Conservation (phyloP, 1,140 invertebrate species). For the Procambarus virginalis region DNA sequence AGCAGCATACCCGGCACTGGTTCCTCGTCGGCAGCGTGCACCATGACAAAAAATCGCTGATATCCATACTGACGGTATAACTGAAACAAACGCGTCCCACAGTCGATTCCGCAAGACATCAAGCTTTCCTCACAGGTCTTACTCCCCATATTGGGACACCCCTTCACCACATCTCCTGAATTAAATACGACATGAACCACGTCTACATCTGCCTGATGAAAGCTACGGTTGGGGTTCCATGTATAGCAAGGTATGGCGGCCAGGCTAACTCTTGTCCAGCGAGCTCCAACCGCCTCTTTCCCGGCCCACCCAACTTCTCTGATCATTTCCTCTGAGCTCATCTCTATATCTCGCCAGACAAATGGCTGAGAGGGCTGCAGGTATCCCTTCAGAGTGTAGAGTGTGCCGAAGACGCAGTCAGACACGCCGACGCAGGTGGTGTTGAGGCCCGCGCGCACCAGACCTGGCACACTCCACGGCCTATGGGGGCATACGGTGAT, state of each 20-base stretch:
- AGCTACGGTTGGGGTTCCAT: background rate
- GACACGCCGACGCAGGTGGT: background rate
- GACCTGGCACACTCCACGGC: background rate
- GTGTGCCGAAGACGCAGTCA: background rate
- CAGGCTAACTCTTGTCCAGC: background rate
- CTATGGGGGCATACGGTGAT: background rate
- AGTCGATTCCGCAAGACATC: background rate
- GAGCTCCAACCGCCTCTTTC: background rate
- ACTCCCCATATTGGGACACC: background rate
- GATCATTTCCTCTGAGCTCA: background rate
- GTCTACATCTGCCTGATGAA: background rate
- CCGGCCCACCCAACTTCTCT: background rate
- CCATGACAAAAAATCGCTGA: slow-evolving; percentile 1
- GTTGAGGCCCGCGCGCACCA: slow-evolving; percentile 3
- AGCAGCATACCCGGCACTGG: slow-evolving; percentile 15
- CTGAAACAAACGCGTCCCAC: background rate
- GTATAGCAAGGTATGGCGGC: slow-evolving; percentile 9
- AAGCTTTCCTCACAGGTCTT: background rate
- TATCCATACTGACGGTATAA: background rate
- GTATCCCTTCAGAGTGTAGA: slow-evolving; percentile 11
- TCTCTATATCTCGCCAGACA: slow-evolving; percentile 3
- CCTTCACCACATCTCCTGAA: background rate
- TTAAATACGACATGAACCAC: background rate
- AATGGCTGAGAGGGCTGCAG: background rate
- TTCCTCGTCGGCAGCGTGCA: slow-evolving; percentile 8